phyloP scores from a whole-genome alignment of 2,888 invertebrate genomes.

The Rhagophthalmus giganteus region DNA sequence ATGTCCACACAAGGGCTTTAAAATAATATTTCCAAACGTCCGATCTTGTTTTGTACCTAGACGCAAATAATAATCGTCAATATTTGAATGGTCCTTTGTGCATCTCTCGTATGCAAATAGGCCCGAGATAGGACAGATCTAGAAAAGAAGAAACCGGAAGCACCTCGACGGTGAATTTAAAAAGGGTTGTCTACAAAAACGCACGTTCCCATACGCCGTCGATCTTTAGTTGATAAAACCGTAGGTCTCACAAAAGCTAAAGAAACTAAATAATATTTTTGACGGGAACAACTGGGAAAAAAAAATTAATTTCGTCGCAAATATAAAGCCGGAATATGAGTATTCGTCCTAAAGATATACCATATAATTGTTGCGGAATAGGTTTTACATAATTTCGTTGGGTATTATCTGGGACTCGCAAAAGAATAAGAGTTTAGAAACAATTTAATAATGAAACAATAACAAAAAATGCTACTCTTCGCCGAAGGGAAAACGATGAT shows the following conservation, averaged over 20 bases:
- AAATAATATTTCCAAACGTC: conserved; percentile 31
- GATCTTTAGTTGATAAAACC: too few relatives aligned
- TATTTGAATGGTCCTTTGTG: conserved; percentile 29
- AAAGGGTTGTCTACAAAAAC: conserved; percentile 35
- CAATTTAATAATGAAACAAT: too few relatives aligned
- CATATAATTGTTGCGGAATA: too few relatives aligned
- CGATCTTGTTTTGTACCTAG: conserved; percentile 11
- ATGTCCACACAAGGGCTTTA: conserved; percentile 36
- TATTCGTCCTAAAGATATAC: too few relatives aligned
- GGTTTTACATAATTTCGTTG: too few relatives aligned
- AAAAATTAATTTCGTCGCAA: too few relatives aligned
- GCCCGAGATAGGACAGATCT: conserved; percentile 32
- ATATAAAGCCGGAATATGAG: too few relatives aligned
- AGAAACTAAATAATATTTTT: background rate
- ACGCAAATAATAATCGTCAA: conserved; percentile 23
- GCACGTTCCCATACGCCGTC: conserved; percentile 30
- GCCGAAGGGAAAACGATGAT: too few relatives aligned
- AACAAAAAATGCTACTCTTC: too few relatives aligned
- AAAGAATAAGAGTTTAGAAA: too few relatives aligned
- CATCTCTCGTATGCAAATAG: conserved; percentile 38
- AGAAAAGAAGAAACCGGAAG: conserved; percentile 38
- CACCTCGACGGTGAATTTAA: conserved; percentile 31
- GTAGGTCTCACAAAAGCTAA: too few relatives aligned
- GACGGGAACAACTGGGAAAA: background rate
- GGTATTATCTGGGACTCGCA: too few relatives aligned